Evolutionary conservation across 2,888 invertebrate genomes (phyloP).

Genomic region (Volucella bombylans): DNA sequence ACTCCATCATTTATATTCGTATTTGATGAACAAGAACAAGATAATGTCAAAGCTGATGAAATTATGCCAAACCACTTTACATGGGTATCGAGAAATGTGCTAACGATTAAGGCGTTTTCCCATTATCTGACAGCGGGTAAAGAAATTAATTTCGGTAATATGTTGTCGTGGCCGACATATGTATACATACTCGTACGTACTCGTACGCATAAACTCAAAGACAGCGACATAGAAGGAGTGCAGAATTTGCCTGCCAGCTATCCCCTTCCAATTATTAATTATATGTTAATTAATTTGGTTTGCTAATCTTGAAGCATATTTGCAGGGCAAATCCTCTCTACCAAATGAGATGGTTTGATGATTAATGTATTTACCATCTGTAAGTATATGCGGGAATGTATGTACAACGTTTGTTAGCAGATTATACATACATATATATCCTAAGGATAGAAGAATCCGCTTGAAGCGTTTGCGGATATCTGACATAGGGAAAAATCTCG

Average conservation of each 20-base stretch:
- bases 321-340: conserved; percentile 43
- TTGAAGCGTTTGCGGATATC: conserved; percentile 26
- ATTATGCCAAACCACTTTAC: conserved; percentile 71
- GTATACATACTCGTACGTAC: not conserved
- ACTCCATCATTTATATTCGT: conserved; percentile 20
- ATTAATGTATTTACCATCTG: conserved; percentile 61
- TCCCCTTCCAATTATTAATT: conserved; percentile 65
- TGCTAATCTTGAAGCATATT: conserved; percentile 66
- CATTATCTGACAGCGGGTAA: conserved; percentile 63
- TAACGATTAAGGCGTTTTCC: conserved; percentile 71
- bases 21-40: conserved; percentile 50
- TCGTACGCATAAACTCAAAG: not conserved
- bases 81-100: conserved; percentile 68
- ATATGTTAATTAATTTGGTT: conserved; percentile 73
- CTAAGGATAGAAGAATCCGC: conserved; percentile 44
- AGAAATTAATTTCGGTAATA: conserved; percentile 64
- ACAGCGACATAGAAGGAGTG: conserved; percentile 6
- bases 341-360: conserved; percentile 55
- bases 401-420: conserved; percentile 3
- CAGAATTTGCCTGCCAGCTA: conserved; percentile 7
- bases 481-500: conserved; percentile 54
- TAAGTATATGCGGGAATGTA: not conserved
- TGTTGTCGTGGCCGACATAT: conserved; percentile 38
- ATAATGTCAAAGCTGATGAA: conserved; percentile 72
- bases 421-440: no score